Conservation (phyloP, 2,113 vertebrate genomes). For the Crotalus horridus region DNA sequence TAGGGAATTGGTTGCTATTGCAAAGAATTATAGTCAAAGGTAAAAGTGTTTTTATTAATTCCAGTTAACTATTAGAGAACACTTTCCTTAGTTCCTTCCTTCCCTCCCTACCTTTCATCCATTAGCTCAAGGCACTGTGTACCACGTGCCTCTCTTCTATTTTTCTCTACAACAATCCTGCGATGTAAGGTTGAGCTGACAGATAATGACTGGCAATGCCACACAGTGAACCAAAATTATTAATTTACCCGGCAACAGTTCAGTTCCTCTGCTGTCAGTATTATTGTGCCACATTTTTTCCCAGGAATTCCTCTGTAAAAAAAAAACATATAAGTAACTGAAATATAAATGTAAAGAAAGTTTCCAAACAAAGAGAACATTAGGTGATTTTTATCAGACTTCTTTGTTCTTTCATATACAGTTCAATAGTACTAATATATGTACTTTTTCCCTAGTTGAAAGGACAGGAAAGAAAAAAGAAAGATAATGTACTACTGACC, state of each 20-base stretch:
- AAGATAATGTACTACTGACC: neutral
- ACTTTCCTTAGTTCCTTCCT: neutral
- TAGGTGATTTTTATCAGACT: neutral
- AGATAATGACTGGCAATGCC: neutral
- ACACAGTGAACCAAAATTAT: neutral
- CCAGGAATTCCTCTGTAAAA: slow-evolving; percentile 88
- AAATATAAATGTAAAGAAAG: neutral
- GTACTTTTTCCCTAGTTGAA: neutral
- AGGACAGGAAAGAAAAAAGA: neutral
- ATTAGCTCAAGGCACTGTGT: neutral
- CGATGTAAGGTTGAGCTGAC: neutral
- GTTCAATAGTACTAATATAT: neutral
- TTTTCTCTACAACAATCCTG: neutral
- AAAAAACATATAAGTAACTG: neutral
- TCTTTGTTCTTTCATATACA: neutral
- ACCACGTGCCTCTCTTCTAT: neutral
- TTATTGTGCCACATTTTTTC: slow-evolving; percentile 92
- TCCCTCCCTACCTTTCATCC: neutral
- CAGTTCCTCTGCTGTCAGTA: slow-evolving; percentile 92
- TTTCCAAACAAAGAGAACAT: neutral
- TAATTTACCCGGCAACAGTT: slow-evolving; percentile 91
- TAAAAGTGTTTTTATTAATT: neutral
- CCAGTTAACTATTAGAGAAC: neutral
- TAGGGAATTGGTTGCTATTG: neutral
- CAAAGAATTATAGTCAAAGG: neutral